Base-by-base conservation (phyloP, 2,797 vertebrate genomes). In the Caiman crocodilus region DNA sequence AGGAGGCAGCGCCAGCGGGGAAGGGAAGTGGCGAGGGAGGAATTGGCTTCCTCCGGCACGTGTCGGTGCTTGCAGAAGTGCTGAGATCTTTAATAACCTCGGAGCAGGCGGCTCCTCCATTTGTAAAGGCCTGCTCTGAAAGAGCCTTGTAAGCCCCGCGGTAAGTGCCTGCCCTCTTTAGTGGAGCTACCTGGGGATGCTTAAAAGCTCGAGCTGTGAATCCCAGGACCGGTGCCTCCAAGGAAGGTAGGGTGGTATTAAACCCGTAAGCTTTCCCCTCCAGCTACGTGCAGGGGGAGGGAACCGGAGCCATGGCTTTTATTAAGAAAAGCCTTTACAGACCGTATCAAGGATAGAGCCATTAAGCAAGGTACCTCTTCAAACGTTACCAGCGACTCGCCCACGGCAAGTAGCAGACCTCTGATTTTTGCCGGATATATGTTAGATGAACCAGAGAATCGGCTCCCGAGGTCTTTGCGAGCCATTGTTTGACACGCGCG, bases 11-110 rank as follows among this genome's bases (percentile, higher is more conserved):
- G 32, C 55, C 5, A 23, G n/a, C 35, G n/a, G 64, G 11, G 9
- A 57, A 11, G 9, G 9, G 42, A 50, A 50, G 42, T n/a, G 64
- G 64, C n/a, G 20, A 10, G 64, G 18, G 64, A n/a, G 18, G 64
- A 18, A 67, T 67, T 5, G n/a, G 64, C 30, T 30, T 67, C 64
- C n/a, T 30, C 16, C 8, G 18, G 64, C 16, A 16, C 18, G 17
- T 30, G 26, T 18, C 76, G 91, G 76, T 74, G 73, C 90, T 91
- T 96, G 84, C 71, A 65, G 76, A 71, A 61, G 92, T 74, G 74
- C 93, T 84, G 74, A 95, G 81, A 90, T 93, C 87, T 90, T 88
- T 92, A 65, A 81, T 88, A 87, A 93, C 95, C 87, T 78, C 71
- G 79, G 78, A 91, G 82, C 79, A 81, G 87, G n/a, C 81, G 82